Evolutionary conservation across 2,888 invertebrate species (phyloP), one percentile per base, ranked within the genome.

Genomic region (Phragmatobia fuliginosa): DNA sequence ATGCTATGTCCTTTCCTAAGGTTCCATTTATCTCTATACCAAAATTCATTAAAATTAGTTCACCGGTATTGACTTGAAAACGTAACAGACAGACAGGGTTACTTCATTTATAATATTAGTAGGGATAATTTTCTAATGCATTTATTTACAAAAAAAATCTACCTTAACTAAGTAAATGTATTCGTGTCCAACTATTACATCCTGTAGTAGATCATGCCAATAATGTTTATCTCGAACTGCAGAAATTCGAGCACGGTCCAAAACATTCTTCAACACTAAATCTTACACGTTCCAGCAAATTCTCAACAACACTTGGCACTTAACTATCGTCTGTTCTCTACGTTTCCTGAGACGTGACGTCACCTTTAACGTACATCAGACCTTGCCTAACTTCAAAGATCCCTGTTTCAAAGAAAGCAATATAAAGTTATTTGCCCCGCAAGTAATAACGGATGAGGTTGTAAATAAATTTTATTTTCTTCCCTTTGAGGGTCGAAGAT

Each of bases 351-450:
- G 25, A 52, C 21, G 32, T 62, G 56, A 45, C 62, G 67, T 68
- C 56, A 68, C 58, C 31, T 21, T 31, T 21, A 28, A 56, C 21
- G 38, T 33, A 68, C 10, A 25, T n/a, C 49, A 25, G 11, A 66
- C 58, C 52, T 5, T 62, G 69, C 36, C 45, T 58, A 16, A 70
- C 59, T 72, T 62, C 72, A 73, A 75, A 75, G 62, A 41, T 33
- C 25, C 49, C 16, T 33, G 45, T 68, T 52, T 71, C 64, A 76
- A 78, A 77, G 70, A 67, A 69, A 74, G 75, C 67, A 75, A 72
- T 76, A 76, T 68, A 72, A 78, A 74, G 73, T 83, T 78, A 83
- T 79, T 72, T 73, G 62, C 68, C 28, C 65, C 77, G 45, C 60
- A 70, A 71, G 45, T 72, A 72, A 72, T 81, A 79, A 73, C 72